Base-by-base conservation (phyloP, 1,140 invertebrate species). In the Sycobia sp. region DNA sequence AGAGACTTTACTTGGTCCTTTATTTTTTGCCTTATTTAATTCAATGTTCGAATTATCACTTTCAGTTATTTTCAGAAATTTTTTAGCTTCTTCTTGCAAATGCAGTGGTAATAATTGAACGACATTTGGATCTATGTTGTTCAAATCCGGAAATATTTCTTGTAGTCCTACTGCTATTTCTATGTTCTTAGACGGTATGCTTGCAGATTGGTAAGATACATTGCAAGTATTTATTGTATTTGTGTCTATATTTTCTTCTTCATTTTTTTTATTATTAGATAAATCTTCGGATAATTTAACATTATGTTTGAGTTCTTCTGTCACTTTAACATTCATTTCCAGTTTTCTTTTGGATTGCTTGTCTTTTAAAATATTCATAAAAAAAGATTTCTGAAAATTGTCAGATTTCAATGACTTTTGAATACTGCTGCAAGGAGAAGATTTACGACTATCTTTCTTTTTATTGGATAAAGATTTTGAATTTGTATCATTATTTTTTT, bases 111-210 rank as follows among this genome's bases (percentile, higher is more conserved):
- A 69, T 29, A 81, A 67, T 10, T 67, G 61, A 22, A 84, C 59
- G 16, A 83, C 68, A 29, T 71, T 72, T 5, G 66, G 62, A 71
- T 84, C 82, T 46, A 84, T 76, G 25, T 83, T 65, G 55, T 79
- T 67, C 32, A 84, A 64, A 70, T 84, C 72, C 0, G 83, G 83
- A 72, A 85, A 84, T 59, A 85, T 81, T 61, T 85, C 83, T 62
- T 69, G 46, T 44, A 83, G 57, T 66, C 71, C 67, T 14, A 77
- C 65, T 13, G 41, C 51, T 23, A 55, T 20, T 14, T 70, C 47
- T 34, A 53, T 41, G 56, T 36, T 27, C 34, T 16, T 20, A 5
- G n/a, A n/a, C n/a, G n/a, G n/a, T n/a, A n/a, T n/a, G n/a, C n/a
- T n/a, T 7, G 4, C 11, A 7, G 29, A 32, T 32, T 4, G 4